A percentile compares a stretch with the other conserved stretches of the same genome.
Evolutionary conservation across 2,797 vertebrate species (phyloP).

Genomic region (Carapus acus): DNA sequence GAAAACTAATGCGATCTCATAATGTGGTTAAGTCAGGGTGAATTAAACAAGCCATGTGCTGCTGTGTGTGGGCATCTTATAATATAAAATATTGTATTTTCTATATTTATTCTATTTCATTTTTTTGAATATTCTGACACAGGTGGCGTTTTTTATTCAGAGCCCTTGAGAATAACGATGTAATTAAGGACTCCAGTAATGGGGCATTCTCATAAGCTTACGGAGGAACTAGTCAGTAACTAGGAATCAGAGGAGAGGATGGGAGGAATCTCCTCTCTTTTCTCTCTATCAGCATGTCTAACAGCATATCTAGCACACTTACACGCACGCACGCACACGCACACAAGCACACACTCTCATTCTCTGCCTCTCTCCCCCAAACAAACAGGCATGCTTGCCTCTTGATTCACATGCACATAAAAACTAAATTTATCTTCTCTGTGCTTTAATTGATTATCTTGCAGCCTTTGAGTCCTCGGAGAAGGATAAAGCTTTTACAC

Average conservation of each 20-base stretch:
- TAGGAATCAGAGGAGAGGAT: neutral
- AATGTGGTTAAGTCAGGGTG: too few relatives aligned
- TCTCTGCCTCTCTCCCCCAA: too few relatives aligned
- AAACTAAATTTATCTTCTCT: conserved; percentile 31
- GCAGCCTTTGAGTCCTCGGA: conserved; percentile 48
- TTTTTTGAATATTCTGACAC: neutral
- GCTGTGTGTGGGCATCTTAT: too few relatives aligned
- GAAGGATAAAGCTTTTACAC: conserved; percentile 53
- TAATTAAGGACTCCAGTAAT: neutral
- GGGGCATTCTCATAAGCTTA: too few relatives aligned
- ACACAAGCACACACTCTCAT: too few relatives aligned
- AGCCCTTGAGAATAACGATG: neutral
- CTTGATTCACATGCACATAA: conserved; percentile 20
- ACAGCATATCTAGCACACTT: conserved; percentile 1
- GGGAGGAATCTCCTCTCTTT: neutral
- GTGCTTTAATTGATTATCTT: conserved; percentile 55
- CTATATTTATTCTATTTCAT: neutral
- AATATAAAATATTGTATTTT: too few relatives aligned
- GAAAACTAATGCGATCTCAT: too few relatives aligned
- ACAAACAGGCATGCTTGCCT: conserved; percentile 3
- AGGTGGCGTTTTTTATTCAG: neutral
- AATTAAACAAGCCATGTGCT: too few relatives aligned
- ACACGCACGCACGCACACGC: neutral
- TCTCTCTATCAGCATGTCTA: neutral
- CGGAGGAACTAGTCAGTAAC: neutral